Evolutionary conservation across 2,888 invertebrate genomes (phyloP), one percentile per base, ranked within the genome.

Genomic region (Heliconius cydno): DNA sequence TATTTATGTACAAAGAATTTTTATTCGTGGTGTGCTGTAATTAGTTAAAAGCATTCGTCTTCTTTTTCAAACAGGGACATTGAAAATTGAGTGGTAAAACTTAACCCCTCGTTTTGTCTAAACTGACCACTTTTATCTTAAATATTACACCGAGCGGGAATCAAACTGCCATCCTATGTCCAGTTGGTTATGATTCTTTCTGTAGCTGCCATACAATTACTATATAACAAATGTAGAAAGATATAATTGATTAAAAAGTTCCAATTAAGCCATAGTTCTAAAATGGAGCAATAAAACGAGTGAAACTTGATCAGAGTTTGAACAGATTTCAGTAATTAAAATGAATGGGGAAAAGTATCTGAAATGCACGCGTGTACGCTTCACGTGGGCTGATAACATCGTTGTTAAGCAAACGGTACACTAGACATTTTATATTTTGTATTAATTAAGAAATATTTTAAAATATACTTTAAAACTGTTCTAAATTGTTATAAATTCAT

Each of bases 311-410:
- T 80, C 73, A 75, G 71, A 78, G 79, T 82, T 80, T 79, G 77
- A 76, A 80, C 71, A 82, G 81, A 82, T 82, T 82, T 81, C 78
- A 82, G 82, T 81, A 82, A 84, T 84, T 85, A 85, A 88, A 89
- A 88, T 86, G 86, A 86, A 88, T 84, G 83, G 84, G 85, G 83
- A 85, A 85, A 83, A 85, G 84, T 84, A 84, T 85, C 84, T 85
- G 84, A 80, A 85, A 82, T 79, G 83, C 86, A 83, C 83, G 85
- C 82, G 86, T 86, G 88, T 85, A 87, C 90, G 90, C 90, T 89
- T 84, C 86, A 86, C 86, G 88, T 86, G 88, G 83, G 84, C 86
- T 87, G 92, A 91, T 91, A 87, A 68, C 84, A 91, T 91, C 91
- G 76, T 74, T 67, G 74, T 84, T 81, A 84, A 83, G 84, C 79